Conservation (phyloP, 2,888 invertebrate genomes). For the Drosophila antonietae region DNA sequence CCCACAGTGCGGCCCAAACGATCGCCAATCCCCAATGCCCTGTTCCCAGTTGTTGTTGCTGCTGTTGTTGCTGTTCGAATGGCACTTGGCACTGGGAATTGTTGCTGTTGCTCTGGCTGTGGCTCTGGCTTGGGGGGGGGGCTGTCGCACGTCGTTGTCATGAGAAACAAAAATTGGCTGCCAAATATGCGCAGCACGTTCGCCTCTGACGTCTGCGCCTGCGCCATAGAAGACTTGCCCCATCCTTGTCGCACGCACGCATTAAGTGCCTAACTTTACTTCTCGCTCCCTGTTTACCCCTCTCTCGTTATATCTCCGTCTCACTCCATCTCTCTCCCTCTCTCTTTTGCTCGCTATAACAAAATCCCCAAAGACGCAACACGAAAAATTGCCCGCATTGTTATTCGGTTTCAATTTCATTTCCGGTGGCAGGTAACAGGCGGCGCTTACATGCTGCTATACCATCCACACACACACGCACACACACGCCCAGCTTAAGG, state of each 20-base stretch:
- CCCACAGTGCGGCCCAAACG: slow-evolving; percentile 19
- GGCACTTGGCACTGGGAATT: slow-evolving; percentile 6
- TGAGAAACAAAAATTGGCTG: slow-evolving; percentile 38
- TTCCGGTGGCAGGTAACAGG: slow-evolving; percentile 68
- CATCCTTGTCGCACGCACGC: not conserved
- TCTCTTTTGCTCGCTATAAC: slow-evolving; percentile 17
- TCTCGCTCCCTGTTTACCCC: not conserved
- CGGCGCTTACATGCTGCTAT: slow-evolving; percentile 59
- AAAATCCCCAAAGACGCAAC: slow-evolving; percentile 38
- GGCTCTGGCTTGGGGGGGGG: slow-evolving; percentile 1
- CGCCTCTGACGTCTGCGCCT: slow-evolving; percentile 72
- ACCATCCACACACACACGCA: slow-evolving; percentile 45
- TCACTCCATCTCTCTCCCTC: not conserved
- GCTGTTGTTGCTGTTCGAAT: slow-evolving; percentile 4
- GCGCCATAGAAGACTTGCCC: slow-evolving; percentile 47
- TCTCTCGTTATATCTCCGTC: not conserved
- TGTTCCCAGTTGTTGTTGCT: not conserved
- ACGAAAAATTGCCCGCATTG: slow-evolving; percentile 51
- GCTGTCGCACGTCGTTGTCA: slow-evolving; percentile 64
- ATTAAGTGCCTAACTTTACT: not conserved
- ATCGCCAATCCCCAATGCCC: slow-evolving; percentile 2
- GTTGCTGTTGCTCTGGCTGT: slow-evolving; percentile 2
- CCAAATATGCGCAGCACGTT: slow-evolving; percentile 67
- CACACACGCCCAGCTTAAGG: slow-evolving; percentile 13
- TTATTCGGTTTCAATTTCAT: slow-evolving; percentile 72